Evolutionary conservation across 2,113 vertebrate genomes (phyloP).

Genomic region (Lophius piscatorius): DNA sequence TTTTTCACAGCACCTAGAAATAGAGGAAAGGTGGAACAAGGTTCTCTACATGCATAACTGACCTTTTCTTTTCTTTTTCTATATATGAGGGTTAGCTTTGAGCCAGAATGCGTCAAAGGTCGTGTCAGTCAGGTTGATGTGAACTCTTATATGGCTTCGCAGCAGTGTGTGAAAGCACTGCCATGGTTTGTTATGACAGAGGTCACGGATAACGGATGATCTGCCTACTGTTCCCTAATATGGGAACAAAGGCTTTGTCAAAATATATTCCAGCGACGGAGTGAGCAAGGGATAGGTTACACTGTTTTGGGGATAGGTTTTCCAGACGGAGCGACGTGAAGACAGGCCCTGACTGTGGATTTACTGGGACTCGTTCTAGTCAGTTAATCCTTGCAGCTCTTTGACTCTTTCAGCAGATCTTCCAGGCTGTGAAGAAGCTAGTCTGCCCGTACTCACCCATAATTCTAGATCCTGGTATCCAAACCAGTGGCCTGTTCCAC

Average conservation of each 20-base stretch:
- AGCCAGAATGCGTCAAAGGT: constrained; percentile 10
- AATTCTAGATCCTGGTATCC: constrained; percentile 8
- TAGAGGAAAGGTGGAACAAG: too few relatives aligned
- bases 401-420: constrained; percentile 61
- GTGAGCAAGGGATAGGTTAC: constrained; percentile 74
- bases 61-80: too few relatives aligned
- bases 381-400: constrained; percentile 72
- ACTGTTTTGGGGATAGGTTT: constrained; percentile 73
- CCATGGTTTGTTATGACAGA: constrained; percentile 76
- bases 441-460: constrained; percentile 38
- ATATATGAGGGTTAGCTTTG: background rate
- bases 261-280: constrained; percentile 71
- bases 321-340: constrained; percentile 71
- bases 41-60: too few relatives aligned
- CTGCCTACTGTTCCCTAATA: constrained; percentile 74
- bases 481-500: constrained; percentile 3
- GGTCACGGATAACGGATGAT: constrained; percentile 78
- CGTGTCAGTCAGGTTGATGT: constrained; percentile 2
- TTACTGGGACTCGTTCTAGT: constrained; percentile 70
- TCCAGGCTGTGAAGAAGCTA: constrained; percentile 41
- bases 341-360: constrained; percentile 70
- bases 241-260: constrained; percentile 81
- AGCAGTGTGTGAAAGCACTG: constrained; percentile 56
- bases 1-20: too few relatives aligned
- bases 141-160: constrained; percentile 31